Evolutionary conservation across 2,113 vertebrate genomes (phyloP).

Genomic region (Beaufortia kweichowensis): DNA sequence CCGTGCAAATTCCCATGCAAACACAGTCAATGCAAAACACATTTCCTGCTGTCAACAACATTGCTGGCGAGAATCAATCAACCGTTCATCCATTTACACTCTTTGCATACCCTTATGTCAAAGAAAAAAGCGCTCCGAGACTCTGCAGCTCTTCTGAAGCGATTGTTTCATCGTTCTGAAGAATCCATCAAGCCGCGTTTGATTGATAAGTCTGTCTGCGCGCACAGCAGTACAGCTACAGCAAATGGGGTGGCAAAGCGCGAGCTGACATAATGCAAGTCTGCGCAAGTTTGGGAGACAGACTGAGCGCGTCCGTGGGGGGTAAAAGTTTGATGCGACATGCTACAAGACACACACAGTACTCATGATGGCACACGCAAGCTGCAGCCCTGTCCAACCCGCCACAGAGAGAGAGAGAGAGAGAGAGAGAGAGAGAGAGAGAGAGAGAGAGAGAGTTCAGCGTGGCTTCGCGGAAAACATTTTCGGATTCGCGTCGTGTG

Average conservation of each 20-base stretch:
- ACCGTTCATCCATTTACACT: conserved; percentile 99
- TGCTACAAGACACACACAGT: conserved; percentile 56
- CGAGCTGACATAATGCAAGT: conserved; percentile 79
- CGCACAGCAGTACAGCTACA: conserved; percentile 98
- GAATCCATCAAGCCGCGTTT: conserved; percentile 98
- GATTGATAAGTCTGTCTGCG: conserved; percentile 99
- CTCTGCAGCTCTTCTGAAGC: conserved; percentile 79
- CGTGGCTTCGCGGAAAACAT: conserved; percentile 19
- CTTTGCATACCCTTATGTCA: conserved; percentile 99
- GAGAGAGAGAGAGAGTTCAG: conserved; percentile 4
- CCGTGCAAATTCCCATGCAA: conserved; percentile 84
- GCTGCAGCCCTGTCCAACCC: conserved; percentile 47
- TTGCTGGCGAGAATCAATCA: conserved; percentile 99
- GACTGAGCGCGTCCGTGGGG: conserved; percentile 65
- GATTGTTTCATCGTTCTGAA: conserved; percentile 91
- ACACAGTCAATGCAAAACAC: conserved; percentile 90
- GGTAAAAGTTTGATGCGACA: conserved; percentile 72
- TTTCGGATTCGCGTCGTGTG: too few relatives aligned
- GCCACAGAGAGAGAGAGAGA: conserved; percentile 19
- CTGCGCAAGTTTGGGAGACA: conserved; percentile 70
- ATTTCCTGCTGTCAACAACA: conserved; percentile 98
- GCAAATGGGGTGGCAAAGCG: conserved; percentile 98
- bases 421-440: too few relatives aligned
- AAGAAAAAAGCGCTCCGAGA: conserved; percentile 89
- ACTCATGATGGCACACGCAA: conserved; percentile 43